phyloP scores from a whole-genome alignment of 2,888 invertebrate species.

The Idaea dimidiata region DNA sequence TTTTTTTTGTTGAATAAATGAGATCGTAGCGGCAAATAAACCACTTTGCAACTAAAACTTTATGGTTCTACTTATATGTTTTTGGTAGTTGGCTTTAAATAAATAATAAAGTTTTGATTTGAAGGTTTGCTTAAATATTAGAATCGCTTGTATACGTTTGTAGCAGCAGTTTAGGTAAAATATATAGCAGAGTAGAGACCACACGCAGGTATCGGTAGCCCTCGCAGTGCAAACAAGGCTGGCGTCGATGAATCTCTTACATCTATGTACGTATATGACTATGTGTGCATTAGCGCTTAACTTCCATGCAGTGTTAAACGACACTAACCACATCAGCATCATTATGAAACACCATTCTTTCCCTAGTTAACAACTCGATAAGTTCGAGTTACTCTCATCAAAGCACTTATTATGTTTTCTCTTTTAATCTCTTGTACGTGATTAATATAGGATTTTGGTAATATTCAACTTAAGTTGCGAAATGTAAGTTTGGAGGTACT shows the following conservation, averaged over 20 bases:
- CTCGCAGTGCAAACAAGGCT: constrained; percentile 64
- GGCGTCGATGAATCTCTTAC: constrained; percentile 52
- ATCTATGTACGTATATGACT: constrained; percentile 48
- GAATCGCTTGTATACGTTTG: constrained; percentile 12
- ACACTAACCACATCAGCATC: constrained; percentile 66
- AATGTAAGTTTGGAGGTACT: constrained; percentile 12
- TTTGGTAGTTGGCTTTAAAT: constrained; percentile 21
- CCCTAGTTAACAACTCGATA: constrained; percentile 65
- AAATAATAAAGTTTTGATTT: constrained; percentile 11
- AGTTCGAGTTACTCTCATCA: constrained; percentile 55
- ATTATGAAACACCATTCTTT: constrained; percentile 70
- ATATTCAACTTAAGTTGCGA: background rate
- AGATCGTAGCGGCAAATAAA: constrained; percentile 25
- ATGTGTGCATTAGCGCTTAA: constrained; percentile 61
- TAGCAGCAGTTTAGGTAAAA: constrained; percentile 26
- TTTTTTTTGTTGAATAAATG: constrained; percentile 25
- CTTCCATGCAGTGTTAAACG: constrained; percentile 61
- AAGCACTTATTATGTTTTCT: constrained; percentile 43
- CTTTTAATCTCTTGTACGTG: constrained; percentile 30
- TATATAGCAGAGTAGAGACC: constrained; percentile 52
- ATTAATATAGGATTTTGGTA: constrained; percentile 19
- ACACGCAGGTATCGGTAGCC: constrained; percentile 61
- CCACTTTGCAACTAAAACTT: constrained; percentile 21
- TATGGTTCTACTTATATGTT: constrained; percentile 5
- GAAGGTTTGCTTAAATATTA: background rate